These are phyloP conservation scores for Odocoileus virginianus DNA, from an alignment of 2,113 vertebrate species.

Conservation along the genomic window DNA sequence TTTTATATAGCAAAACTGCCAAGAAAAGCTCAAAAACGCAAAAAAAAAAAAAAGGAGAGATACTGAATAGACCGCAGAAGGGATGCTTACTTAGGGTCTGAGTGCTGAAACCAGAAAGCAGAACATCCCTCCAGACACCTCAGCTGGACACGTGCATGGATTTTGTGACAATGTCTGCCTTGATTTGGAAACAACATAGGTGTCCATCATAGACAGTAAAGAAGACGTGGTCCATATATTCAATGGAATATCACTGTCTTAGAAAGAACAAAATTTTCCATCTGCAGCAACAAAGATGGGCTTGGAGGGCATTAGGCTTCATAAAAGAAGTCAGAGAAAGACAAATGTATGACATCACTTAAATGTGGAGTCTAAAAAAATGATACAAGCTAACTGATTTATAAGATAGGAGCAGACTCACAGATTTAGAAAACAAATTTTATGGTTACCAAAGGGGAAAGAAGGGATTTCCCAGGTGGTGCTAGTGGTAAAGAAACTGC, in stretches of 20 bases:
- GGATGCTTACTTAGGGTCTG: accelerated
- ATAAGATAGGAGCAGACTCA: not conserved
- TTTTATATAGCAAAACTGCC: not conserved
- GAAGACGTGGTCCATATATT: accelerated
- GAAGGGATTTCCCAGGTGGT: not conserved
- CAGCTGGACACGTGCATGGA: accelerated
- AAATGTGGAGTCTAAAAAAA: not conserved
- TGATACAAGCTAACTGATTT: not conserved
- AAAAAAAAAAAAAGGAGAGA: not conserved
- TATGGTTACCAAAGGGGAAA: not conserved
- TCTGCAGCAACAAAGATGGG: not conserved
- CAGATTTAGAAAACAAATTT: not conserved
- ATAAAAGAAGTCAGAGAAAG: not conserved
- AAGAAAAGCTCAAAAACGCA: not conserved
- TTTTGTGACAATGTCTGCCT: not conserved
- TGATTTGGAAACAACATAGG: not conserved
- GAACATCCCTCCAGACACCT: not conserved
- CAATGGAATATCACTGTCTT: not conserved
- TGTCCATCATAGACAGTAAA: not conserved
- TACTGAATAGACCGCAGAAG: accelerated
- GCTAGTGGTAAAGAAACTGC: not conserved
- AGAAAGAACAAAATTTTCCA: not conserved
- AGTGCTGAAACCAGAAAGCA: too few species aligned
- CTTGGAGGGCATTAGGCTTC: not conserved
- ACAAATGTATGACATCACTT: not conserved